These are phyloP conservation scores for Chlamydotis undulata DNA, from an alignment of 2,113 vertebrate genomes.

Conservation along the genomic window DNA sequence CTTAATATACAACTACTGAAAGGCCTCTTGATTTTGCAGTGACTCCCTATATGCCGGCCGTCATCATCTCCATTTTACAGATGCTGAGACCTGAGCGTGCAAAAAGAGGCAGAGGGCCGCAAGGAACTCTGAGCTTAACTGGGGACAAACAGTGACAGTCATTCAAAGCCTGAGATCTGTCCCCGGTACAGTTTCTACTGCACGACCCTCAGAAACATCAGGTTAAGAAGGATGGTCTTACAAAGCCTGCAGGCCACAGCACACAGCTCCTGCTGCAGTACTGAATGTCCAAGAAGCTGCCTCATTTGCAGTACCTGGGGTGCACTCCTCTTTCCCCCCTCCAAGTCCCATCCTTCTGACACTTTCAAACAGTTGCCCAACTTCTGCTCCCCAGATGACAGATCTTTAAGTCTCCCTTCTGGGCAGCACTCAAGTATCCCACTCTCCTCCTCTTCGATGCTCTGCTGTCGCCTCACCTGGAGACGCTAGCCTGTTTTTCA, in stretches of 20 bases:
- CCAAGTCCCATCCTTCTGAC: background rate
- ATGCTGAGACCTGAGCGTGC: background rate
- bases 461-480: background rate
- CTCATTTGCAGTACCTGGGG: background rate
- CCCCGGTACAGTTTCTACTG: background rate
- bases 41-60: background rate
- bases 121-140: accelerated
- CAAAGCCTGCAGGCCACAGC: background rate
- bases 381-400: background rate
- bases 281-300: background rate
- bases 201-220: background rate
- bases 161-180: background rate
- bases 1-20: background rate
- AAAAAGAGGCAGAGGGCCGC: background rate
- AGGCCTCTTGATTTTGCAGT: background rate
- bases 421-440: background rate
- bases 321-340: background rate
- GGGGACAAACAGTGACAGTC: background rate
- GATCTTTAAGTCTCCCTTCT: background rate
- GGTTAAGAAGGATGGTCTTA: background rate
- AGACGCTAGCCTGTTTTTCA: background rate
- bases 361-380: background rate
- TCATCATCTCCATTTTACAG: background rate
- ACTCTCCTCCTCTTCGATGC: background rate
- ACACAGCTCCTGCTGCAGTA: background rate